These are phyloP conservation scores for Yasuhikotakia modesta DNA, from an alignment of 2,797 vertebrate genomes.

Conservation along the genomic window DNA sequence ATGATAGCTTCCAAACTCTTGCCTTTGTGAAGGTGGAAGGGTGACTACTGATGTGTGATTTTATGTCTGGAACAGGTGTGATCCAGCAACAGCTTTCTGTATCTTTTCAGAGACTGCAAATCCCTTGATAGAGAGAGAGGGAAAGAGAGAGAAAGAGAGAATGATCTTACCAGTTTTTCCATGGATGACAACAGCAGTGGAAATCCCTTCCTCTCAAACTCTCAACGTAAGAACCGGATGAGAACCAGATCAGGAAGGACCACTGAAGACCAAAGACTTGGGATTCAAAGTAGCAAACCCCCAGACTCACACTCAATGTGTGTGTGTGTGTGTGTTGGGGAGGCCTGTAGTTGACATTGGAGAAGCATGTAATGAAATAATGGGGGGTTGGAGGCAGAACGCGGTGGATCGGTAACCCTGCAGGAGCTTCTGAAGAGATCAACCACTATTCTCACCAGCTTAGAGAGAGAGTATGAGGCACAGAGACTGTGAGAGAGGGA, in stretches of 20 bases:
- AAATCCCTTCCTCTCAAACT: slow-evolving; percentile 49
- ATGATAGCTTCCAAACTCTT: slow-evolving; percentile 34
- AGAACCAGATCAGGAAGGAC: slow-evolving; percentile 69
- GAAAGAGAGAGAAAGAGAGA: slow-evolving; percentile 14
- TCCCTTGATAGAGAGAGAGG: slow-evolving; percentile 26
- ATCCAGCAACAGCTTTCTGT: slow-evolving; percentile 47
- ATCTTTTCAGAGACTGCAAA: slow-evolving; percentile 36
- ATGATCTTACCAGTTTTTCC: slow-evolving; percentile 11
- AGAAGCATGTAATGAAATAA: slow-evolving; percentile 14
- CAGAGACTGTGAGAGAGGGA: not conserved
- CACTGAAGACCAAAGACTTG: slow-evolving; percentile 66
- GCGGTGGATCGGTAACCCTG: slow-evolving; percentile 50
- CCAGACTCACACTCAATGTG: slow-evolving; percentile 56
- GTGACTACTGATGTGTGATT: slow-evolving; percentile 33
- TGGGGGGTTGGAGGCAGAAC: not conserved
- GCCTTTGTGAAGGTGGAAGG: slow-evolving; percentile 22
- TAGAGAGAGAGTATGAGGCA: slow-evolving; percentile 43
- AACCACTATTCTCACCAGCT: slow-evolving; percentile 62
- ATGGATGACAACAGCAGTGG: slow-evolving; percentile 23
- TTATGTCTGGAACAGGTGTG: slow-evolving; percentile 46
- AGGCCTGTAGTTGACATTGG: slow-evolving; percentile 19
- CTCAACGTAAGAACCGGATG: slow-evolving; percentile 63
- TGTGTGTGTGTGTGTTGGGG: slow-evolving; percentile 9
- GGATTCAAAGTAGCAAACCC: slow-evolving; percentile 67
- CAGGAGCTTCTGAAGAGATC: slow-evolving; percentile 68